Conservation (phyloP, 2,113 vertebrate genomes). For the Heteronetta atricapilla region DNA sequence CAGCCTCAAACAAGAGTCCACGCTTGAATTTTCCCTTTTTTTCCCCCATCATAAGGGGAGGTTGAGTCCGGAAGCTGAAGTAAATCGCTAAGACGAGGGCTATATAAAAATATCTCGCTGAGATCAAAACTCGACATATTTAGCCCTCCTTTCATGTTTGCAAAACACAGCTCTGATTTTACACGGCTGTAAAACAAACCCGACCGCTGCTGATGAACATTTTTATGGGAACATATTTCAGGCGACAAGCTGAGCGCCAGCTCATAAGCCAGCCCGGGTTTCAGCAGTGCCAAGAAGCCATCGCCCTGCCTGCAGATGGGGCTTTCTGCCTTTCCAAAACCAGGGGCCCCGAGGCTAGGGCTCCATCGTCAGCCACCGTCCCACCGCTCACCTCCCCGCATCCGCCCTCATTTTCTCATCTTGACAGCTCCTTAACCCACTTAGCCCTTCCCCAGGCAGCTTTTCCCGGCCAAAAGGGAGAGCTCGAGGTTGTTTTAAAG, state of each 20-base stretch:
- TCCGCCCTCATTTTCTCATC: background rate
- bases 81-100: background rate
- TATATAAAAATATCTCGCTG: background rate
- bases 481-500: background rate
- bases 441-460: background rate
- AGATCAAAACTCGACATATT: background rate
- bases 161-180: background rate
- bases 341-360: background rate
- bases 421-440: constrained; percentile 19
- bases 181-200: background rate
- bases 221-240: background rate
- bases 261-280: background rate
- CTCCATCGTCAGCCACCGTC: background rate
- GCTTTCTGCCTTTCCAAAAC: background rate
- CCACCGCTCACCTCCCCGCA: background rate
- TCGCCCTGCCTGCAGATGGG: background rate
- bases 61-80: background rate
- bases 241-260: background rate
- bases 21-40: background rate
- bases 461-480: background rate
- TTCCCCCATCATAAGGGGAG: background rate
- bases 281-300: background rate
- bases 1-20: background rate
- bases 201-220: background rate
- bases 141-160: background rate